Evolutionary conservation across 2,888 invertebrate species (phyloP).

Genomic region (Epistrophe grossulariae): DNA sequence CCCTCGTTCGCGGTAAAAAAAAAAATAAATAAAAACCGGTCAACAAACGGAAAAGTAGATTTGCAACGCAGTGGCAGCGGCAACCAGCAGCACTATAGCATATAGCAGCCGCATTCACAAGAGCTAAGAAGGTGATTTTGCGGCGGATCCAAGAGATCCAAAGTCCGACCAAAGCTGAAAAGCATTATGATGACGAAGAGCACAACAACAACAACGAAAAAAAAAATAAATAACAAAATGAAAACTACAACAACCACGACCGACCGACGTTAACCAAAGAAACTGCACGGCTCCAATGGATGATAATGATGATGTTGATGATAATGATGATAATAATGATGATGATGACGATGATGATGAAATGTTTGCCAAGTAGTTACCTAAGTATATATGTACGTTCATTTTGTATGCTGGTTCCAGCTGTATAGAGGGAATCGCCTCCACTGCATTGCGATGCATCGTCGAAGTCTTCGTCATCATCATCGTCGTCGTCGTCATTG

Average conservation of each 20-base stretch:
- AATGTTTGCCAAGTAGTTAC: constrained; percentile 72
- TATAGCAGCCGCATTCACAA: constrained; percentile 17
- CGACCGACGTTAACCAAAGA: constrained; percentile 32
- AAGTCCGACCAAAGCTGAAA: constrained; percentile 62
- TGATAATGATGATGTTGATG: constrained; percentile 6
- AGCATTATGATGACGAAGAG: constrained; percentile 62
- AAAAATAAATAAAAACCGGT: constrained; percentile 63
- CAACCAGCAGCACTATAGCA: background rate
- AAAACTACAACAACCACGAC: constrained; percentile 34
- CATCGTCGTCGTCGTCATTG: constrained; percentile 57
- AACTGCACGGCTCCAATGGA: constrained; percentile 49
- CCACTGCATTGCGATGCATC: constrained; percentile 57
- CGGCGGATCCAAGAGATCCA: constrained; percentile 55
- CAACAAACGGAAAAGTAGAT: constrained; percentile 72
- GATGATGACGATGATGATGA: constrained; percentile 64
- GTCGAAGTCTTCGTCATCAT: constrained; percentile 59
- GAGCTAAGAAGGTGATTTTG: constrained; percentile 13
- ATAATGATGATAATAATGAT: no score
- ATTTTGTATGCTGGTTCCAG: constrained; percentile 16
- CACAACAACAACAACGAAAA: no score
- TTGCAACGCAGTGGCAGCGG: constrained; percentile 44
- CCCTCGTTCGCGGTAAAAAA: constrained; percentile 57
- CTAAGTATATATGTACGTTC: constrained; percentile 1
- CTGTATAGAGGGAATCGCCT: constrained; percentile 60
- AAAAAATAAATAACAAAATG: background rate